Evolutionary conservation across 2,113 vertebrate genomes (phyloP), one percentile per base, ranked within the genome.

Genomic region (Polyodon spathula): DNA sequence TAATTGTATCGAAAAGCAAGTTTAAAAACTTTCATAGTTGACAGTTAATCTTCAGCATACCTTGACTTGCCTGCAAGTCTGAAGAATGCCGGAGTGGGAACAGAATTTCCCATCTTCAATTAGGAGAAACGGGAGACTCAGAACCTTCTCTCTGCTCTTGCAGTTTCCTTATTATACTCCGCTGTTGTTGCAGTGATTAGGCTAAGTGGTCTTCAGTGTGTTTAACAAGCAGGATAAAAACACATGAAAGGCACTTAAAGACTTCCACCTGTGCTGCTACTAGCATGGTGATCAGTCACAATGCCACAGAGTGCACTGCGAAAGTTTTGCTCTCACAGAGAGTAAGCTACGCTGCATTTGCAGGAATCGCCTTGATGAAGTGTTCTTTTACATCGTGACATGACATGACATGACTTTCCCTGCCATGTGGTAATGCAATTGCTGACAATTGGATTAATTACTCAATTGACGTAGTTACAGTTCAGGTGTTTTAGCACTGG

Each of bases 91-190:
- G 5, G 48, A 50, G 42, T 67, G 51, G 63, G 55, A 40, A 54
- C 51, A 42, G 12, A 14, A 50, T 65, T 72, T 68, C 37, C 56
- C 62, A 59, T 64, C 51, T 37, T 58, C 17, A n/a, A 6, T 15
- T 17, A 7, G 42, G 14, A 38, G 39, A 56, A 38, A 9, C 39
- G 6, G 54, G 14, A 38, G 39, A 56, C 14, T 8, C 39, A 5
- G 54, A 56, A 59, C 15, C 39, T 64, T 69, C 68, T 76, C 62
- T 54, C 10, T 53, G 56, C 37, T 38, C 40, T 16, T 63, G 61
- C 39, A 59, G 54, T 11, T 7, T 17, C 27, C 41, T 43, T 41
- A 7, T 16, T 1, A 17, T 11, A 41, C 6, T 7, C 55, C 9
- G 4, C 40, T n/a, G 7, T 41, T n/a, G 15, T 4, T 16, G 7